Base-by-base conservation (phyloP, 2,888 invertebrate genomes). In the Tiphia femorata region DNA sequence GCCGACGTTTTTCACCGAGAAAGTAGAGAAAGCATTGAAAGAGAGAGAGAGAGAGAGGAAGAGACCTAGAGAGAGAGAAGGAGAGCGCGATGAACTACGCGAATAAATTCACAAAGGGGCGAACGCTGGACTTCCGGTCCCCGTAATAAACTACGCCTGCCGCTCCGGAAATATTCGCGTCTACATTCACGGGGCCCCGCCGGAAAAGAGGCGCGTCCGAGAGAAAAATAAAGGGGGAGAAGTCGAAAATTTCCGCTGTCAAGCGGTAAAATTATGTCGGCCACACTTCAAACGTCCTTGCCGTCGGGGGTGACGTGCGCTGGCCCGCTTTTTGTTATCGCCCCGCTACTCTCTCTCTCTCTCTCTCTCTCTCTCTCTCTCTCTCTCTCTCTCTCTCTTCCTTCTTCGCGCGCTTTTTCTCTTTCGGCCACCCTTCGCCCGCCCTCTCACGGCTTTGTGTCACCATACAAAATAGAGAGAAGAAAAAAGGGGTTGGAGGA, bases 201-300 rank as follows among this genome's bases (percentile, higher is more conserved):
- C 52, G 43, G 33, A 52, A 51, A 55, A 51, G 58, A 38, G 51
- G 56, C 46, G 52, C 48, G 52, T 37, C 53, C 41, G 53, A 33
- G 61, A n/a, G 50, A 46, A 44, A 61, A 62, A 62, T 55, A 65
- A 58, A 62, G 51, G 35, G 30, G 47, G 55, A 47, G 40, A 53
- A 57, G 63, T 63, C 62, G 58, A 66, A 69, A 69, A 68, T 69
- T 65, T 63, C 57, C 57, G 61, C 38, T 48, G 57, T 57, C 58
- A 14, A 16, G 29, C 63, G 51, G 49, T 62, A 57, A 57, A 69
- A 63, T 69, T 65, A 67, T 62, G 62, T 44, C 51, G 50, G 57
- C 53, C n/a, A n/a, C n/a, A n/a, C n/a, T n/a, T n/a, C n/a, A n/a
- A n/a, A n/a, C n/a, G n/a, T n/a, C n/a, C n/a, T n/a, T n/a, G n/a